Conservation (phyloP, 2,797 vertebrate genomes). For the Triplophysa bombifrons region DNA sequence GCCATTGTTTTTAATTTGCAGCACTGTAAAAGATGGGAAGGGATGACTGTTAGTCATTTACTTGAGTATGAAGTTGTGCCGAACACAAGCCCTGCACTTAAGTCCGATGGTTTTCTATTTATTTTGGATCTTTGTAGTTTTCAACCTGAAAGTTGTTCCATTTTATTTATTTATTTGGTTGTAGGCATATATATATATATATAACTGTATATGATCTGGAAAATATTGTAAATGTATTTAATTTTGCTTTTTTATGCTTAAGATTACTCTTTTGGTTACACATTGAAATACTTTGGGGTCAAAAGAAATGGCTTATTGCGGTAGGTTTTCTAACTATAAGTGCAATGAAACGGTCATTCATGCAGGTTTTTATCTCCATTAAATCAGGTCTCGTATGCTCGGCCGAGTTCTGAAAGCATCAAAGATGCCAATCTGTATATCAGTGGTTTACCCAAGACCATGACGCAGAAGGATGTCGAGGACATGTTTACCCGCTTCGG, state of each 20-base stretch:
- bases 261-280: background rate
- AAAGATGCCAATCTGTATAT: constrained; percentile 90
- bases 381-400: constrained; percentile 84
- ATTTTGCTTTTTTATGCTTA: constrained; percentile 21
- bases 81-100: constrained; percentile 58
- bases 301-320: background rate
- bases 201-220: constrained; percentile 41
- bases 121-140: constrained; percentile 31
- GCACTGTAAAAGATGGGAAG: background rate
- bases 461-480: constrained; percentile 91
- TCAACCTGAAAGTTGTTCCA: constrained; percentile 44
- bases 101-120: constrained; percentile 43
- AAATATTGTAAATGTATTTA: constrained; percentile 14
- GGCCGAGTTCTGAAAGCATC: constrained; percentile 88
- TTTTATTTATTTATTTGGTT: constrained; percentile 20
- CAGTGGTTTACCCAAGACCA: constrained; percentile 85
- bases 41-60: constrained; percentile 27
- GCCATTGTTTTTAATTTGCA: too few species aligned
- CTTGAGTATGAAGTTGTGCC: constrained; percentile 64
- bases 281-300: background rate
- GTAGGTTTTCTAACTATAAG: background rate
- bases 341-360: constrained; percentile 1
- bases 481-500: constrained; percentile 88
- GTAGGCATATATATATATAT: constrained; percentile 12
- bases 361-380: constrained; percentile 37